Base-by-base conservation (phyloP, 2,797 vertebrate genomes). In the Lutjanus argentimaculatus region DNA sequence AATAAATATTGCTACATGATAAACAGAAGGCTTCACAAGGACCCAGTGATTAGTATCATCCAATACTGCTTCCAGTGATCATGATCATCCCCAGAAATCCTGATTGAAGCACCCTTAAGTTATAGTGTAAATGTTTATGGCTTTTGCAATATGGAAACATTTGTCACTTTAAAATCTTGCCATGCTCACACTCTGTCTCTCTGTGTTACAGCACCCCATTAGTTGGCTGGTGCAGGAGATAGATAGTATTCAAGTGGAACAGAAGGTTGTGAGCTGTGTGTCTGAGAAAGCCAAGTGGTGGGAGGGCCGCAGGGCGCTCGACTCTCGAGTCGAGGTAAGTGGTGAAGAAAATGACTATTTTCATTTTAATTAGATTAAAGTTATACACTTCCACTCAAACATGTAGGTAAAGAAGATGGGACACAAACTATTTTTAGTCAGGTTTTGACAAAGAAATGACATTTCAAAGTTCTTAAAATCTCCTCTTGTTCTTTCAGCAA, bases 251-350 rank as follows among this genome's bases (percentile, higher is more conserved):
- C 94, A 96, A 85, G 94, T 93, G 69, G 95, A 96, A 25, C 98
- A 99, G 91, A 98, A 97, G 84, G 95, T 93, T 51, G 92, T 96
- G 80, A 97, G 94, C 83, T 91, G 70, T 30, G 95, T 96, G 58
- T 95, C 95, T 0, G 97, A 98, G 55, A 98, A 97, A 83, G 92
- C 91, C 5, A 94, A 95, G 56, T 99, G 98, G 98, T 99, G 98
- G 98, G 94, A 95, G 1, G 96, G 95, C 2, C 96, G 98, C 48
- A 93, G 93, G 16, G 84, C 90, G 2, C 94, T 99, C 21, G 97
- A 99, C 83, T 82, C 42, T 3, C 95, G 96, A 61, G 96, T 99
- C 86, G 95, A 97, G 96, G 98, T 97, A 21, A 80, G 91, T 73
- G 13, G 2, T 14, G 19, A 45, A 40, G 36, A 22, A 22, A 10